phyloP scores from a whole-genome alignment of 2,113 vertebrate genomes.

The Benthochromis sp. region DNA sequence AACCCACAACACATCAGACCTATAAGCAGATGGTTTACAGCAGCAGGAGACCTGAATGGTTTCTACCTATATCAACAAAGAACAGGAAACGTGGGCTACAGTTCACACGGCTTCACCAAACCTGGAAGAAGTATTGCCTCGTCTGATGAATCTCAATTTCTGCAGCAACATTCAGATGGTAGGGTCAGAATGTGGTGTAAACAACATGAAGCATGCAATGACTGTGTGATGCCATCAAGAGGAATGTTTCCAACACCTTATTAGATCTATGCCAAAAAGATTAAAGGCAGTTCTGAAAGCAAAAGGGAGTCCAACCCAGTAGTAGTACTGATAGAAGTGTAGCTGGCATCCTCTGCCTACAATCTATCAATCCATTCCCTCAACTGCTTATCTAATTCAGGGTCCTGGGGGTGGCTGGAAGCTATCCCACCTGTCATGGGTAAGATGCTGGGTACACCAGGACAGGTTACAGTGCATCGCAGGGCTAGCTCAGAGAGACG shows the following conservation, averaged over 20 bases:
- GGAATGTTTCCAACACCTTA: neutral
- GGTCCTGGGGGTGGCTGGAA: neutral
- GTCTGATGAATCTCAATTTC: neutral
- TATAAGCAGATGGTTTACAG: neutral
- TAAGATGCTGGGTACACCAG: neutral
- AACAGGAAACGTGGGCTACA: neutral
- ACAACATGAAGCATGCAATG: neutral
- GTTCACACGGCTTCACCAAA: neutral
- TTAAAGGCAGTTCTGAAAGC: neutral
- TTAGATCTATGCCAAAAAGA: neutral
- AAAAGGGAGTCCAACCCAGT: neutral
- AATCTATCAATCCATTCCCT: neutral
- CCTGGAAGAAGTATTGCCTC: rapidly evolving
- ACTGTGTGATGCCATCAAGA: neutral
- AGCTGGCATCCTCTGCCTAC: neutral
- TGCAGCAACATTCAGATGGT: neutral
- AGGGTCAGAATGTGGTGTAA: neutral
- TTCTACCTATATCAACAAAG: neutral
- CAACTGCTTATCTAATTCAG: neutral
- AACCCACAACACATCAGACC: neutral
- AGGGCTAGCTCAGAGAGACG: neutral
- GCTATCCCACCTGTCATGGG: neutral
- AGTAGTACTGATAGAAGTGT: neutral
- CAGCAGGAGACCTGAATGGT: neutral
- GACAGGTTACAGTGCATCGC: neutral